Evolutionary conservation across 1,140 invertebrate genomes (phyloP), one percentile per base, ranked within the genome.

Genomic region (Heterodera carotae): DNA sequence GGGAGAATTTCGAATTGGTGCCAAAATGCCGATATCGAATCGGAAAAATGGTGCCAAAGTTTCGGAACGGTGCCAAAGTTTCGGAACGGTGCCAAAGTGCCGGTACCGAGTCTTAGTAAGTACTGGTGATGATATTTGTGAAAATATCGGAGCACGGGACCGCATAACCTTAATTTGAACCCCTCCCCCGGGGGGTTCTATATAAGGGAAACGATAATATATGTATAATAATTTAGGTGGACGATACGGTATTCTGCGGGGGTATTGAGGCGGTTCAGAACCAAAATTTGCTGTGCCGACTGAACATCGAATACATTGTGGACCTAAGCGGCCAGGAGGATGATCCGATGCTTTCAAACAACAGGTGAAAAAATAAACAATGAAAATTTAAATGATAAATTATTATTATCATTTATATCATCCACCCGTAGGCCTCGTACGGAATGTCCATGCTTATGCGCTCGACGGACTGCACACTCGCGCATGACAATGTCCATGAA

Each of bases 281-380:
- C 56, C 67, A 82, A 22, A 82, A 82, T 60, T 56, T 82, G 31
- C 56, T 82, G 10, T 82, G 81, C 70, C 81, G 81, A 39, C 39
- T 82, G 53, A 82, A 82, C 34, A 82, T 82, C 34, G 82, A 82
- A 62, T 84, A 82, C 69, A 81, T 82, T 69, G 83, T 82, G 25
- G 81, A 82, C 77, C 68, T 82, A 33, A 82, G 80, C 66, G 82
- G 81, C 8, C 75, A 82, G 31, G 82, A 82, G 7, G 79, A 84
- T 33, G 81, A 82, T 15, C 66, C 74, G 48, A 15, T 64, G 12
- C 25, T 74, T 25, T 15, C 18, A 39, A 81, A 62, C 31, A 69
- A 22, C 27, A n/a, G 78, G 78, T 39, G 27, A 39, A 39, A 6
- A 6, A 4, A 39, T 10, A 6, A 4, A 39, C 36, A 39, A 39